Evolutionary conservation across 2,113 vertebrate genomes (phyloP).

Genomic region (Suricata suricatta): DNA sequence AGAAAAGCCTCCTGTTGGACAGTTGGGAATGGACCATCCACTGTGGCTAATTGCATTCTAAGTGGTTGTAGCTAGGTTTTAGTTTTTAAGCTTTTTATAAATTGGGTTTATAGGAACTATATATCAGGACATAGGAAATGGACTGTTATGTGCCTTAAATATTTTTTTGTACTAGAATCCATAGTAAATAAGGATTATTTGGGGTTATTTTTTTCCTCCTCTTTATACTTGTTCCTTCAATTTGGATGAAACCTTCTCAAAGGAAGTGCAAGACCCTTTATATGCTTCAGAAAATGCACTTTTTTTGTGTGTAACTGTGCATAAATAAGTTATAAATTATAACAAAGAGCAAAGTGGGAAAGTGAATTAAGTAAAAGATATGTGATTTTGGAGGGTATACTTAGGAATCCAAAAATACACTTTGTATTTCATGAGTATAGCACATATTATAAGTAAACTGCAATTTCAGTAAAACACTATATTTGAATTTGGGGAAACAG

Average conservation of each 20-base stretch:
- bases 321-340: constrained; percentile 5
- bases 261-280: not conserved
- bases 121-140: not conserved
- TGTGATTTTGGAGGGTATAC: not conserved
- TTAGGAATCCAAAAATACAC: not conserved
- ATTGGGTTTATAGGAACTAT: not conserved
- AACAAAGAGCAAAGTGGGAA: not conserved
- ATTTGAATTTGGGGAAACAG: constrained; percentile 4
- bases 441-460: not conserved
- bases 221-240: not conserved
- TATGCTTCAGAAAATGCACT: constrained; percentile 8
- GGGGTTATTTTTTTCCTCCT: not conserved
- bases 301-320: not conserved
- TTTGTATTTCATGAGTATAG: constrained; percentile 28
- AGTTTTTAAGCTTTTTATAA: not conserved
- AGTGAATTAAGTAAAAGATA: not conserved
- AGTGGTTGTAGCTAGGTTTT: constrained; percentile 36
- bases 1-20: not conserved
- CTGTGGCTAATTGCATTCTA: constrained; percentile 58
- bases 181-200: not conserved
- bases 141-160: not conserved
- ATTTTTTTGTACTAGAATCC: constrained; percentile 20
- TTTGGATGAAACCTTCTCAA: constrained; percentile 11
- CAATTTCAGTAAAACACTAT: not conserved
- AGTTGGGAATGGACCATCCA: not conserved